Evolutionary conservation across 2,113 vertebrate species (phyloP), one percentile per base, ranked within the genome.

Genomic region (Ovibos moschatus): DNA sequence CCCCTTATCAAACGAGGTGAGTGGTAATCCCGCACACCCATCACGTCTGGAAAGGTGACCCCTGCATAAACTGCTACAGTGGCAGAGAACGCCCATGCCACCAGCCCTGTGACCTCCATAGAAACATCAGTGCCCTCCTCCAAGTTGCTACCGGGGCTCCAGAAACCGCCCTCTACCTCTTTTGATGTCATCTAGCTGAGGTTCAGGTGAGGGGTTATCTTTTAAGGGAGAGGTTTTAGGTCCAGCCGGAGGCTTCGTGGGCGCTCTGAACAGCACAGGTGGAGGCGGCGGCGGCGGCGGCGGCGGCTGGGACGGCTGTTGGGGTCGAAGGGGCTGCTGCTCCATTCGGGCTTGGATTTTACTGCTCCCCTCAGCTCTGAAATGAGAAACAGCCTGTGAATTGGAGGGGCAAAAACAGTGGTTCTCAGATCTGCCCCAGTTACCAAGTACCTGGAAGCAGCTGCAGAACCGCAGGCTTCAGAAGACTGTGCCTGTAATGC

Each of bases 171-270:
- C 78, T 60, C 98, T 98, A 99, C 99, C 99, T 99, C 99, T 99
- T 97, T 99, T 99, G 98, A 99, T 99, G 98, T 99, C 99, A 89
- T 99, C 99, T 9, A 99, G 98, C 98, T 99, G 99, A 84, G 99
- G 99, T 94, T 99, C 99, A 30, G 99, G 99, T 1, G 99, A 99
- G 47, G 99, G 99, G 84, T 99, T 99, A 97, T 99, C 99, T 97
- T 99, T 99, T 82, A 99, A 97, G 5, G 99, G 99, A 88, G 99
- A 99, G 7, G 99, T 99, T 98, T 99, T 99, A 62, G 99, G 99
- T n/a, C 99, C 99, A 57, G 23, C 92, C 13, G 99, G 99, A n/a
- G 99, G 99, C 97, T 99, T 99, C 28, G 99, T 99, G 12, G 99
- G 99, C 16, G 99, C 99, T 98, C 99, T 99, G 98, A 99, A 99